A percentile compares a stretch with the other conserved stretches of the same genome.
Evolutionary conservation across 2,113 vertebrate species (phyloP).

Genomic region (Neodontobutis hainanensis): DNA sequence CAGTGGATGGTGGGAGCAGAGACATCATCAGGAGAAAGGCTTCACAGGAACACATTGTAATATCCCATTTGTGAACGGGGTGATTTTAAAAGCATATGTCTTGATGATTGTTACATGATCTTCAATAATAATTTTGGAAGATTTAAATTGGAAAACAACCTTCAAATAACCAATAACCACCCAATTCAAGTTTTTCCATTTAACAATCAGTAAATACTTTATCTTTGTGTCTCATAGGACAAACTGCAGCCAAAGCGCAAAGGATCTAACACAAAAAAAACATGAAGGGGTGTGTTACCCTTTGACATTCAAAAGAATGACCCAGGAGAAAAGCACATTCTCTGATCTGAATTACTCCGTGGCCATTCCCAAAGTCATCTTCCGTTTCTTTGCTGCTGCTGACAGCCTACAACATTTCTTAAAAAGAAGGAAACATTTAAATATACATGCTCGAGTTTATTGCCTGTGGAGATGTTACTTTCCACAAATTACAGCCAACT

Average conservation of each 20-base stretch:
- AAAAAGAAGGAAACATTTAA: constrained; percentile 44
- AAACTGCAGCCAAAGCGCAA: neutral
- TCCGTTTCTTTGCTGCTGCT: constrained; percentile 20
- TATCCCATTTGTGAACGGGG: too few species aligned
- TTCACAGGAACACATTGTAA: too few species aligned
- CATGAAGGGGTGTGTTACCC: constrained; percentile 20
- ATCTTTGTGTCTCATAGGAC: neutral
- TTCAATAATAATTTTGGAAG: too few species aligned
- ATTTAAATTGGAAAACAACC: too few species aligned
- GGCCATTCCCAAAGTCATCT: constrained; percentile 21
- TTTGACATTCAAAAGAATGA: constrained; percentile 15
- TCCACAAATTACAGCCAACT: constrained; percentile 65
- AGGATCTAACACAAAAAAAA: neutral
- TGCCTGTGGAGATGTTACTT: constrained; percentile 59
- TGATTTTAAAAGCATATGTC: too few species aligned
- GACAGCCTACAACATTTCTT: constrained; percentile 16
- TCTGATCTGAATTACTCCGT: constrained; percentile 20
- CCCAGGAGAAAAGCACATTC: constrained; percentile 15
- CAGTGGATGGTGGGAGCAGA: too few species aligned
- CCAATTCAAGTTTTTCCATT: too few species aligned
- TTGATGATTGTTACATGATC: too few species aligned
- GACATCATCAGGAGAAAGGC: too few species aligned
- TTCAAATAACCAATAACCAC: too few species aligned
- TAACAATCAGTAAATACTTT: too few species aligned
- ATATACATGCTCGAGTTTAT: constrained; percentile 32